Evolutionary conservation across 2,888 invertebrate genomes (phyloP).

Genomic region (Plutella xylostella): DNA sequence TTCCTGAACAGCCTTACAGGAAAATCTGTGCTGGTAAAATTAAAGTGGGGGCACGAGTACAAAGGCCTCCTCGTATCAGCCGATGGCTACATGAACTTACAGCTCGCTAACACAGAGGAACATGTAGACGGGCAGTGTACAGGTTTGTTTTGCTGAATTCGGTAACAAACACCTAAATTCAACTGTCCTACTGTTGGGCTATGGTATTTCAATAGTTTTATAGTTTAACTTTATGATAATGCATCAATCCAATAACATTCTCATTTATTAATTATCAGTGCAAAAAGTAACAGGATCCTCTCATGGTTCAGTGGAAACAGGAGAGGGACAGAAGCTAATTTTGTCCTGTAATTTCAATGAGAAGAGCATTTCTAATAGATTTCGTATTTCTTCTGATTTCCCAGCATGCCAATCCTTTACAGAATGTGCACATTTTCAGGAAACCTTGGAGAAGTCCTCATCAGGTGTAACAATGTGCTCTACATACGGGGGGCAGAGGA

Average conservation of each 20-base stretch:
- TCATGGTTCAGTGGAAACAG: too few relatives aligned
- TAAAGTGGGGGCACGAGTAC: slow-evolving; percentile 99
- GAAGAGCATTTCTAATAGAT: too few relatives aligned
- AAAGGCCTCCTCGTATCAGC: slow-evolving; percentile 98
- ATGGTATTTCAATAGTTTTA: too few relatives aligned
- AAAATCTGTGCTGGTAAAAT: slow-evolving; percentile 96
- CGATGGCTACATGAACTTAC: slow-evolving; percentile 99
- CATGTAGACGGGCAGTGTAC: slow-evolving; percentile 92
- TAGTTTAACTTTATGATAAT: too few relatives aligned
- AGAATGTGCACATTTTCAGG: slow-evolving; percentile 47
- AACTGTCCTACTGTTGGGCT: too few relatives aligned
- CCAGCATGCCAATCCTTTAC: too few relatives aligned
- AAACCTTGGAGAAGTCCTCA: slow-evolving; percentile 95
- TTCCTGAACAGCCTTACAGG: slow-evolving; percentile 98
- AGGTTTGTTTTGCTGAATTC: slow-evolving; percentile 73
- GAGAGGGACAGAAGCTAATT: too few relatives aligned
- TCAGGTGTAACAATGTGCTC: slow-evolving; percentile 96
- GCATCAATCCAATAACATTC: too few relatives aligned
- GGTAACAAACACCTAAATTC: too few relatives aligned
- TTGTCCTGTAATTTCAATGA: too few relatives aligned
- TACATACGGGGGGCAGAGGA: slow-evolving; percentile 96
- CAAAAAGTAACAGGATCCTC: too few relatives aligned
- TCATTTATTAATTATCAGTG: too few relatives aligned
- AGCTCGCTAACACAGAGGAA: slow-evolving; percentile 98
- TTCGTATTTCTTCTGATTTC: neutral